phyloP scores from a whole-genome alignment of 2,797 vertebrate genomes.

The Micropoecilia bifurca region DNA sequence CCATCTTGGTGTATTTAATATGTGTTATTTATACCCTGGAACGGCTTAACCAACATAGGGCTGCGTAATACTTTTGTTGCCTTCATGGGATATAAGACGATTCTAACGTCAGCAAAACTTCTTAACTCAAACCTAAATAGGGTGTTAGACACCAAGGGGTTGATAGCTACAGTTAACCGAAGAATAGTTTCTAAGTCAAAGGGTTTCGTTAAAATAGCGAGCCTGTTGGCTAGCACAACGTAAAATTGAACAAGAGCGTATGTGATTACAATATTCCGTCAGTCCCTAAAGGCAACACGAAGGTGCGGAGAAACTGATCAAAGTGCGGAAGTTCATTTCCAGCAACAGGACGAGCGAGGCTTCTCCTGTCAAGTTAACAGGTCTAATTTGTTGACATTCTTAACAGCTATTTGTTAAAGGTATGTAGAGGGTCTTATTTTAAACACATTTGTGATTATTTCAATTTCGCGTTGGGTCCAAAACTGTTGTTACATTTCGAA shows the following conservation, averaged over 20 bases:
- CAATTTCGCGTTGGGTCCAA: neutral
- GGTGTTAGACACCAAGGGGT: neutral
- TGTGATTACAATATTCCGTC: neutral
- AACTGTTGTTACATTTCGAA: neutral
- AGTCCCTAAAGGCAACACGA: neutral
- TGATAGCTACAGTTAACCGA: neutral
- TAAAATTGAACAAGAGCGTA: neutral
- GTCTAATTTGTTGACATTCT: neutral
- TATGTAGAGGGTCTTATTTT: neutral
- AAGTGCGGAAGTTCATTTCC: neutral
- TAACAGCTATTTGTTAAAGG: neutral
- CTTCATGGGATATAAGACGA: neutral
- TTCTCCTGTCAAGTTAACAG: accelerated
- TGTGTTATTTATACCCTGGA: neutral
- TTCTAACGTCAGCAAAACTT: neutral
- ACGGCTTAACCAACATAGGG: neutral
- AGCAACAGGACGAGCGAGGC: neutral
- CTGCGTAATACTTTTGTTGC: neutral
- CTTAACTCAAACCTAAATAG: neutral
- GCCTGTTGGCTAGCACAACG: neutral
- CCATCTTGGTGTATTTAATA: neutral
- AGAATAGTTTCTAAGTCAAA: neutral
- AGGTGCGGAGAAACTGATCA: neutral
- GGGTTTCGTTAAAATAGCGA: neutral
- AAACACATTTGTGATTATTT: neutral